Evolutionary conservation across 2,888 invertebrate species (phyloP).

Genomic region (Amiota mariae): DNA sequence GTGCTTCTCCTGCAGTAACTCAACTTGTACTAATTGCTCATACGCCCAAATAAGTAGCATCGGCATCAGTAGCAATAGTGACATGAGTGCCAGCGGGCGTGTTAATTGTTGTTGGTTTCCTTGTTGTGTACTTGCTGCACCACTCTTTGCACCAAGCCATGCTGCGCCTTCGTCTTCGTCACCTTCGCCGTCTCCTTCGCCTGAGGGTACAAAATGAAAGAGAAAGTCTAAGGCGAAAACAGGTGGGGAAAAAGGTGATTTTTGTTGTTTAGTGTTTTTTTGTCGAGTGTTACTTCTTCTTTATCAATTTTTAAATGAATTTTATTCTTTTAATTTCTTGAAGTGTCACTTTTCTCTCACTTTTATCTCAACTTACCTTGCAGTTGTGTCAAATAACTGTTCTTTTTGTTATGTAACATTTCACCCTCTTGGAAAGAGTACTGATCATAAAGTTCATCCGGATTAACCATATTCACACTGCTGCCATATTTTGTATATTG

Average conservation of each 20-base stretch:
- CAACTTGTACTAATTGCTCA: constrained; percentile 59
- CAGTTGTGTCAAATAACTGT: constrained; percentile 71
- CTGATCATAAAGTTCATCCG: constrained; percentile 67
- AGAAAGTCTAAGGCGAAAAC: constrained; percentile 66
- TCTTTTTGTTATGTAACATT: constrained; percentile 69
- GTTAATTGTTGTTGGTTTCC: constrained; percentile 40
- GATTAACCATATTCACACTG: constrained; percentile 65
- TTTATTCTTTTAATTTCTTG: not conserved
- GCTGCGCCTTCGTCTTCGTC: constrained; percentile 57
- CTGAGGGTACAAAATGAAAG: constrained; percentile 69
- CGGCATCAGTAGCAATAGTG: constrained; percentile 44
- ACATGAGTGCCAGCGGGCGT: constrained; percentile 52
- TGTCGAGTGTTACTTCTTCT: constrained; percentile 9
- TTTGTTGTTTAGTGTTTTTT: constrained; percentile 31
- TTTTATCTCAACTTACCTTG: constrained; percentile 64
- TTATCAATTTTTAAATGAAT: constrained; percentile 9
- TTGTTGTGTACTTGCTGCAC: constrained; percentile 39
- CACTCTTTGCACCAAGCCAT: constrained; percentile 52
- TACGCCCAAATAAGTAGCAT: constrained; percentile 57
- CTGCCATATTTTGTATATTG: constrained; percentile 59
- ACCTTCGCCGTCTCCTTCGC: constrained; percentile 56
- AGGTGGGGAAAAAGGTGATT: constrained; percentile 47
- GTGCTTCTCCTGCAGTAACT: constrained; percentile 32
- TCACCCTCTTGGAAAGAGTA: constrained; percentile 70
- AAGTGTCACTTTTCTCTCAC: not conserved